Evolutionary conservation across 2,797 vertebrate species (phyloP), one percentile per base, ranked within the genome.

Genomic region (Anguilla megastoma): DNA sequence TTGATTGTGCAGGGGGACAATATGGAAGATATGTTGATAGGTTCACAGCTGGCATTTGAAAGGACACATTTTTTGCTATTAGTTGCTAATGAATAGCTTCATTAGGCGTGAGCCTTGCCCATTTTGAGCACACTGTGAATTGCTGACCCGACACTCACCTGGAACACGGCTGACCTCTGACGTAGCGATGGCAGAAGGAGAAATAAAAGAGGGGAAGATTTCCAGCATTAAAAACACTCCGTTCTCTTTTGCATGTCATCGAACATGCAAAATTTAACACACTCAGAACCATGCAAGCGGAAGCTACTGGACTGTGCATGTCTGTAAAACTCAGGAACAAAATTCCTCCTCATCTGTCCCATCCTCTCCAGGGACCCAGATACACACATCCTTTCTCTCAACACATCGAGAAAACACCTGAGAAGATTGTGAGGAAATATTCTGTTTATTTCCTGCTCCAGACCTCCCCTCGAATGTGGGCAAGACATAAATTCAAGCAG

Each of bases 81-180:
- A 56, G n/a, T 1, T 54, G 45, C 12, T 58, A 58, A 27, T 50
- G 12, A 33, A 24, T 58, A 24, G n/a, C 56, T 33, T 84, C 8
- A 56, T 54, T n/a, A 84, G 5, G 27, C n/a, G 14, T 56, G 27
- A 30, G 24, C 27, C 52, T n/a, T 14, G 83, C 27, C 83, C n/a
- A 56, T 24, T 84, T 33, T 3, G 50, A 84, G 54, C 18, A 10
- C 2, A 7, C 21, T 6, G 27, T 82, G 18, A 41, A 50, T 33
- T 0, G 21, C 45, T 54, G 41, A 36, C 74, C 50, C 54, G 54
- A 52, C 89, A 98, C 98, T 99, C 97, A 99, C 98, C 98, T 99
- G 98, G 97, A 93, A 97, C 95, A 94, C 91, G 97, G 96, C 89
- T 97, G 97, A 96, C 96, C 94, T 98, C 98, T 99, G 97, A 87